Evolutionary conservation across 2,113 vertebrate species (phyloP).

Genomic region (Rostratula benghalensis): DNA sequence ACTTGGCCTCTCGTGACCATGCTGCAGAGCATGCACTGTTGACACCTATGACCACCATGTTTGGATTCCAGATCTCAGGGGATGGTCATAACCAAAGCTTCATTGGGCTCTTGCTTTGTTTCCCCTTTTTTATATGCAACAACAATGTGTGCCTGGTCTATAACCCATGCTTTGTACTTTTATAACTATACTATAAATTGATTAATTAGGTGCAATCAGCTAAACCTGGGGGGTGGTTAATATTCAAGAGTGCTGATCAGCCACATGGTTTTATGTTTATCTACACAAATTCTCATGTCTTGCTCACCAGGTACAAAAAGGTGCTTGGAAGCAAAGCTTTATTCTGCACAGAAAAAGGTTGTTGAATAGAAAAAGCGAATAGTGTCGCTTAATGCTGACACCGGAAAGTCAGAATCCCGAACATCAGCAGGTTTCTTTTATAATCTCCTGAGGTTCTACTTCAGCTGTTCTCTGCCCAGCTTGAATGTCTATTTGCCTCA

Average conservation of each 20-base stretch:
- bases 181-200: background rate
- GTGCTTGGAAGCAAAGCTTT: background rate
- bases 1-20: background rate
- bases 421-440: conserved; percentile 70
- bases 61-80: background rate
- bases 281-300: conserved; percentile 6
- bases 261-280: background rate
- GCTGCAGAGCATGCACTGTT: fast-evolving
- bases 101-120: background rate
- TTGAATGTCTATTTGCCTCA: conserved; percentile 60
- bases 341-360: conserved; percentile 32
- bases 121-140: background rate
- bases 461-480: conserved; percentile 55
- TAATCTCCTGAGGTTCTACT: conserved; percentile 66
- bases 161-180: background rate
- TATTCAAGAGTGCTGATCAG: background rate
- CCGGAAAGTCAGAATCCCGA: conserved; percentile 55
- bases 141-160: background rate
- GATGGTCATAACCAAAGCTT: background rate
- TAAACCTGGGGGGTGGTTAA: background rate
- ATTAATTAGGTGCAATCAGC: background rate
- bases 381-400: conserved; percentile 60
- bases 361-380: conserved; percentile 54
- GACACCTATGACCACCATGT: background rate
- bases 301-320: conserved; percentile 24